Conservation (phyloP, 2,113 vertebrate species). For the Diglossa brunneiventris region DNA sequence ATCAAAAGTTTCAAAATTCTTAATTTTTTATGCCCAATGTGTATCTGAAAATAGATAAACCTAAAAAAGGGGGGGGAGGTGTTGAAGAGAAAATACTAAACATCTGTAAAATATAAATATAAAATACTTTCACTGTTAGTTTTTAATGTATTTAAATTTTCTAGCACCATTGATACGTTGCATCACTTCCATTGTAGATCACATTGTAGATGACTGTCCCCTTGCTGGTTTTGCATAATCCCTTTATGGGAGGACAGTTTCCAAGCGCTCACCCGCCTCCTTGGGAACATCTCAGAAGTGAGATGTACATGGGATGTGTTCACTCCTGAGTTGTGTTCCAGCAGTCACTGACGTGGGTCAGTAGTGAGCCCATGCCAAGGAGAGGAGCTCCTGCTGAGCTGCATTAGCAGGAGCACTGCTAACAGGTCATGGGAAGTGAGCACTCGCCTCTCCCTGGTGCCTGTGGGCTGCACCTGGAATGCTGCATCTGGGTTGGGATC, state of each 20-base stretch:
- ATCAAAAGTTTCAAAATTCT: not conserved
- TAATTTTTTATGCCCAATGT: not conserved
- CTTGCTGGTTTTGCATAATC: not conserved
- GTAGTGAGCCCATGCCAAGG: not conserved
- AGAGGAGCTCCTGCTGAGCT: not conserved
- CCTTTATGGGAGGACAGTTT: not conserved
- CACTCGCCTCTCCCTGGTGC: not conserved
- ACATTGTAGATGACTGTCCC: not conserved
- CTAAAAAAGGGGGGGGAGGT: rapidly evolving
- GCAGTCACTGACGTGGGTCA: not conserved
- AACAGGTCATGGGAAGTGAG: not conserved
- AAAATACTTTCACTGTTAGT: not conserved
- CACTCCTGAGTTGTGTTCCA: not conserved
- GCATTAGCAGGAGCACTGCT: not conserved
- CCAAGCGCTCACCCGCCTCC: not conserved
- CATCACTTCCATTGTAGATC: not conserved
- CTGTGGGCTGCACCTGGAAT: not conserved
- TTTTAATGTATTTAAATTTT: not conserved
- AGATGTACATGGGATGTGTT: not conserved
- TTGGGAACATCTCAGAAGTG: not conserved
- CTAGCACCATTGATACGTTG: not conserved
- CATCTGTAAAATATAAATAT: not conserved
- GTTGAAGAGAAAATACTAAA: not conserved
- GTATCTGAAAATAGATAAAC: not conserved
- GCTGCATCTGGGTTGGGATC: not conserved